Conservation (phyloP, 2,888 invertebrate genomes). For the Terebella lapidaria region DNA sequence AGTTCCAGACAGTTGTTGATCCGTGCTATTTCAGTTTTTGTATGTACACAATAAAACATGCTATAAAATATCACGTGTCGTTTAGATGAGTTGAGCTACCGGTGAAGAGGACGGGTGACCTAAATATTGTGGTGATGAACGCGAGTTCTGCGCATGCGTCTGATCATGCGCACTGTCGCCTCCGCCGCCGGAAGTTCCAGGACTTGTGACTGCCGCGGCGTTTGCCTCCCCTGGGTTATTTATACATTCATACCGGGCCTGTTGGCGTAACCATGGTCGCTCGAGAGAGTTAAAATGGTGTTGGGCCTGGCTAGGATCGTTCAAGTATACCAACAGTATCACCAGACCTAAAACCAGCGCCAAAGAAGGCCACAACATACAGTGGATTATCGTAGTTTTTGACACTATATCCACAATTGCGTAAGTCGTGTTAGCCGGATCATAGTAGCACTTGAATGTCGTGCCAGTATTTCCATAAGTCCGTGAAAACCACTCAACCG, state of each 20-base stretch:
- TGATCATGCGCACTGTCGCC: not conserved
- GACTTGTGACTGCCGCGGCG: not conserved
- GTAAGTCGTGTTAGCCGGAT: slow-evolving; percentile 17
- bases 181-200: not conserved
- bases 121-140: too few relatives aligned
- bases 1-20: too few relatives aligned
- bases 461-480: slow-evolving; percentile 5
- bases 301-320: not conserved
- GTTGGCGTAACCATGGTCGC: slow-evolving; percentile 19
- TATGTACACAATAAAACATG: too few relatives aligned
- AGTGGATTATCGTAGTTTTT: slow-evolving; percentile 20
- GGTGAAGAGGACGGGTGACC: not conserved
- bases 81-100: not conserved
- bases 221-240: not conserved
- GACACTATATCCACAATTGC: slow-evolving; percentile 23
- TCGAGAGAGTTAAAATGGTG: slow-evolving; percentile 20
- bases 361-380: slow-evolving; percentile 28
- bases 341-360: slow-evolving; percentile 22
- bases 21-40: too few relatives aligned
- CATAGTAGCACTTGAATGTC: slow-evolving; percentile 19
- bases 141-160: not conserved
- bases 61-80: too few relatives aligned
- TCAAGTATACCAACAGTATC: slow-evolving; percentile 19
- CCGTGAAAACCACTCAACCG: slow-evolving; percentile 18
- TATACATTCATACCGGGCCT: not conserved